phyloP scores from a whole-genome alignment of 2,888 invertebrate species.

The Choreutis nemorana region DNA sequence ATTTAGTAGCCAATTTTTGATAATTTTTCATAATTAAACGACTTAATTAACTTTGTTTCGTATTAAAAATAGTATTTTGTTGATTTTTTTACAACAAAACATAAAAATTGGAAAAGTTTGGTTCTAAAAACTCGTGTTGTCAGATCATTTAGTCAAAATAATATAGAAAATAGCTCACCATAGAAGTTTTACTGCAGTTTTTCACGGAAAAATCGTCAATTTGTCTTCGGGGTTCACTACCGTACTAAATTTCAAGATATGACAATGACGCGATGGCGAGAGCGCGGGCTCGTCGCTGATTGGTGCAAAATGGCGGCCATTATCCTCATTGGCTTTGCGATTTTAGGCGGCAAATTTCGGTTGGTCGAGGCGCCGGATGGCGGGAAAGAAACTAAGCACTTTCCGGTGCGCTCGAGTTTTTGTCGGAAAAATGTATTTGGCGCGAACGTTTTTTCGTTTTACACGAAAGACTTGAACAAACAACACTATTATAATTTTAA shows the following conservation, averaged over 20 bases:
- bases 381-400: conserved; percentile 53
- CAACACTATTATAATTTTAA: too few relatives aligned
- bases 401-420: conserved; percentile 52
- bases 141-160: too few relatives aligned
- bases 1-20: too few relatives aligned
- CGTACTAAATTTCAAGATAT: conserved; percentile 65
- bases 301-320: conserved; percentile 61
- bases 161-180: conserved; percentile 32
- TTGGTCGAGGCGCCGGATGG: conserved; percentile 59
- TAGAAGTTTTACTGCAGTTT: conserved; percentile 33
- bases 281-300: conserved; percentile 56
- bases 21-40: too few relatives aligned
- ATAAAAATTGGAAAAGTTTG: too few relatives aligned
- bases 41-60: too few relatives aligned
- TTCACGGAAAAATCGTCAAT: conserved; percentile 54
- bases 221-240: conserved; percentile 60
- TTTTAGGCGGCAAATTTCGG: conserved; percentile 65
- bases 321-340: conserved; percentile 36
- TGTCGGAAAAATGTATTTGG: conserved; percentile 54
- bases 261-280: conserved; percentile 62
- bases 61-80: too few relatives aligned
- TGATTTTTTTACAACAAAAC: too few relatives aligned
- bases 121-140: too few relatives aligned
- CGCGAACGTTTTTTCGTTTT: too few relatives aligned
- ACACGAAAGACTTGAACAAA: too few relatives aligned